Base-by-base conservation (phyloP, 2,888 invertebrate species). In the Noctua pronuba region DNA sequence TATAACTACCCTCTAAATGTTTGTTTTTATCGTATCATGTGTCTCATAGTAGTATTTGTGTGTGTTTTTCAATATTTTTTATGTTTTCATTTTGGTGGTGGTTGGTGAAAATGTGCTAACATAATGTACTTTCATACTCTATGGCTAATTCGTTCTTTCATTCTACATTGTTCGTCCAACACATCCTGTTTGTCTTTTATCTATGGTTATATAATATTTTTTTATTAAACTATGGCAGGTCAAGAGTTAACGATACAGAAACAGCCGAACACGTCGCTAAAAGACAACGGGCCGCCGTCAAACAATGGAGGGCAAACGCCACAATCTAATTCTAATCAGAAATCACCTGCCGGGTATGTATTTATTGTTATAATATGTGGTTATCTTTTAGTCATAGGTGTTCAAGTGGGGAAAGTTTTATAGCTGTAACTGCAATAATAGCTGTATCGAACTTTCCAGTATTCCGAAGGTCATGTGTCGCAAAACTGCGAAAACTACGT, bases 201-300 rank as follows among this genome's bases (percentile, higher is more conserved):
- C 67, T 28, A 55, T 81, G 52, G 31, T 69, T 65, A 58, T 80
- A 24, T 78, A 70, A 77, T 81, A 35, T 73, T 83, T 73, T 79
- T n/a, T 77, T 87, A 66, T 91, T 80, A 88, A 70, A 73, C 69
- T 78, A 73, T 80, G 73, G 88, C 84, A 97, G 97, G 99, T 84
- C 99, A 99, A 97, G 99, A 99, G 96, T 97, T 99, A 92, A 99
- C 99, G 89, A 99, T 99, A 96, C 99, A 99, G 94, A 99, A 99
- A 95, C 99, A 99, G 96, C 98, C 99, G 70, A 99, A 99, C 94
- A 98, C 98, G 62, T 98, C 98, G 95, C 96, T 98, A 83, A 98
- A 98, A 94, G 98, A 98, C 94, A 97, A 97, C 92, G 97, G 97
- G 87, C 96, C 97, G 71, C 95, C 95, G 6, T 96, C 96, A 8